Evolutionary conservation across 2,888 invertebrate species (phyloP).

Genomic region (Scaptomyza cyrtandrae): DNA sequence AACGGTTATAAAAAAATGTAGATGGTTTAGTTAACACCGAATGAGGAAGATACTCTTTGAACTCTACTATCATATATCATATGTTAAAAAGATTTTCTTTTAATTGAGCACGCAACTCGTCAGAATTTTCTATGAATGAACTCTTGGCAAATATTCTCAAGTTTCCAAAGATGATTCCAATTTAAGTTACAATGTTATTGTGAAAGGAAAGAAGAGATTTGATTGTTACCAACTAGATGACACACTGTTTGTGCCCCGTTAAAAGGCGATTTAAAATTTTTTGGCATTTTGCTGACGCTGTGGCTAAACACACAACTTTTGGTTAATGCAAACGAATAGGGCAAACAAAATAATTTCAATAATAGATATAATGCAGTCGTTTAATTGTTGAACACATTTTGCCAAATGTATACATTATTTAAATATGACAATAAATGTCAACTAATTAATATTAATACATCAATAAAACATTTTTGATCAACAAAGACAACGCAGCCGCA

Average conservation of each 20-base stretch:
- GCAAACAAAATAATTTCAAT: constrained; percentile 54
- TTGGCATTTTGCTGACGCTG: constrained; percentile 43
- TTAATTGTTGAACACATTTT: constrained; percentile 39
- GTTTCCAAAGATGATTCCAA: not conserved
- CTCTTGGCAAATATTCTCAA: not conserved
- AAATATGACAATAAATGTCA: constrained; percentile 62
- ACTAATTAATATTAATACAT: constrained; percentile 73
- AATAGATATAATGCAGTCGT: constrained; percentile 53
- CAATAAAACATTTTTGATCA: constrained; percentile 65
- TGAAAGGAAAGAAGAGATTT: not conserved
- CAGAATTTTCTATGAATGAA: too few species aligned
- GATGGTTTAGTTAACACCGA: not conserved
- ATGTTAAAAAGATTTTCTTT: not conserved
- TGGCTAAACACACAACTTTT: constrained; percentile 30
- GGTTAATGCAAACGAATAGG: constrained; percentile 27
- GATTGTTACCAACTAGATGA: not conserved
- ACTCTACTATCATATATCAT: not conserved
- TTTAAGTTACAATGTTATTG: too few species aligned
- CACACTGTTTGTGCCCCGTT: not conserved
- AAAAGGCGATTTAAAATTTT: constrained; percentile 41
- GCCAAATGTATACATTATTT: constrained; percentile 66
- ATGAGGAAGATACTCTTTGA: constrained; percentile 1
- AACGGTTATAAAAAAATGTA: not conserved
- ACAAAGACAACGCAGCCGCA: constrained; percentile 40
- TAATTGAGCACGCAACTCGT: too few species aligned